Evolutionary conservation across 2,113 vertebrate genomes (phyloP), one percentile per base, ranked within the genome.

Genomic region (Piaya cayana): DNA sequence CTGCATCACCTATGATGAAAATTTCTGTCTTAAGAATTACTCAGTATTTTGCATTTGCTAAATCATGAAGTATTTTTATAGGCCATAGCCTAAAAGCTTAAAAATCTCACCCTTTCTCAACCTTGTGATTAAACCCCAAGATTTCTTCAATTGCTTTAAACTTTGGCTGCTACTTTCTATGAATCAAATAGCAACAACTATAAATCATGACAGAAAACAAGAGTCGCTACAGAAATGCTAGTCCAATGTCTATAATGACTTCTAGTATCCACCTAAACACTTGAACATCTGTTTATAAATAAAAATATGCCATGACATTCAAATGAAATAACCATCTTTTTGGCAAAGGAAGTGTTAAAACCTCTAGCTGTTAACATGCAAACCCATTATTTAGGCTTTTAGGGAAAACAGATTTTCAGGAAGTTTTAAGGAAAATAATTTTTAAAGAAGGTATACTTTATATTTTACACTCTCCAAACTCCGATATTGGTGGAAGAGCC

Each of bases 1-100:
- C 97, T 99, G 98, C 80, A 99, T 86, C 56, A 99, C 99, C 99
- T 99, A 68, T 4, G 68, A 91, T 5, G 21, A 80, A 93, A 8
- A 91, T 14, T 39, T 59, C 6, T 25, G 43, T 23, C 27, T 90
- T 80, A 91, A 91, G 75, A 84, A 93, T 56, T 63, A 84, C n/a
- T 68, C 23, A 25, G n/a, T 27, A 86, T 22, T 88, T 80, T 60
- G 8, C 11, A 20, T 64, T 79, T 78, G 29, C 27, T 78, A 53
- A 52, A 64, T 32, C n/a, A 42, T 27, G 2, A 80, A 52, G 67
- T 67, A 47, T 17, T 64, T 84, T 78, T 9, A 82, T 9, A 12
- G 8, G 18, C 6, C 20, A 36, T 36, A 72, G 26, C 56, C 36
- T 16, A 42, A 76, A 74, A 89, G n/a, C 7, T 60, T 60, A 53